phyloP scores from a whole-genome alignment of 2,888 invertebrate genomes.

The Anaspis maculata region DNA sequence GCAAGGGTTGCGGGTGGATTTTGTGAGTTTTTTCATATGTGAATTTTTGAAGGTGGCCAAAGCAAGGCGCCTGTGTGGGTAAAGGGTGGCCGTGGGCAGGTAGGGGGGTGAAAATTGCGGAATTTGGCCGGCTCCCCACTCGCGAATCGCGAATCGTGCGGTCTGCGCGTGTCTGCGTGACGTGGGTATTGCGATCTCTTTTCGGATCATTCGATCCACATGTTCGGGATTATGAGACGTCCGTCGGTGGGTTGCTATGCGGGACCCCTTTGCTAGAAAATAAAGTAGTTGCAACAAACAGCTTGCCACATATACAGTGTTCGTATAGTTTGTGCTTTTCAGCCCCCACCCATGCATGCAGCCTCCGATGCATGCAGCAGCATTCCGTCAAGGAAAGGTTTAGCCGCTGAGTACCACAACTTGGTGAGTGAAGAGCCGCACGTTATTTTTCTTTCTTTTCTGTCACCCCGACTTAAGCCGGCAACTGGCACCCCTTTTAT shows the following conservation, averaged over 20 bases:
- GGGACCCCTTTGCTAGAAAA: conserved; percentile 17
- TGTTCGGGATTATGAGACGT: conserved; percentile 21
- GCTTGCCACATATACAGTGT: conserved; percentile 12
- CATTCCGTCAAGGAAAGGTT: neutral
- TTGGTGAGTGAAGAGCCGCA: neutral
- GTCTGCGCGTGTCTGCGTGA: conserved; percentile 29
- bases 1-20: conserved; percentile 20
- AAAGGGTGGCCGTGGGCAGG: conserved; percentile 5
- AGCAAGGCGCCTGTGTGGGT: conserved; percentile 1
- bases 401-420: conserved; percentile 1
- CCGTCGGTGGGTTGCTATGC: conserved; percentile 33
- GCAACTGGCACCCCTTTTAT: too few species aligned
- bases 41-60: conserved; percentile 15
- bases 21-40: conserved; percentile 25
- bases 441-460: too few species aligned
- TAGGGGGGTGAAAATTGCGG: conserved; percentile 19
- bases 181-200: conserved; percentile 25
- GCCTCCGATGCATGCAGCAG: neutral
- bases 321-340: conserved; percentile 11
- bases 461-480: too few species aligned
- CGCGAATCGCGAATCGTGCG: conserved; percentile 14
- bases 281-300: conserved; percentile 14
- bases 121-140: conserved; percentile 19
- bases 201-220: conserved; percentile 18
- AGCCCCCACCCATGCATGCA: conserved; percentile 6